Evolutionary conservation across 2,797 vertebrate genomes (phyloP).

Genomic region (Vireo griseus): DNA sequence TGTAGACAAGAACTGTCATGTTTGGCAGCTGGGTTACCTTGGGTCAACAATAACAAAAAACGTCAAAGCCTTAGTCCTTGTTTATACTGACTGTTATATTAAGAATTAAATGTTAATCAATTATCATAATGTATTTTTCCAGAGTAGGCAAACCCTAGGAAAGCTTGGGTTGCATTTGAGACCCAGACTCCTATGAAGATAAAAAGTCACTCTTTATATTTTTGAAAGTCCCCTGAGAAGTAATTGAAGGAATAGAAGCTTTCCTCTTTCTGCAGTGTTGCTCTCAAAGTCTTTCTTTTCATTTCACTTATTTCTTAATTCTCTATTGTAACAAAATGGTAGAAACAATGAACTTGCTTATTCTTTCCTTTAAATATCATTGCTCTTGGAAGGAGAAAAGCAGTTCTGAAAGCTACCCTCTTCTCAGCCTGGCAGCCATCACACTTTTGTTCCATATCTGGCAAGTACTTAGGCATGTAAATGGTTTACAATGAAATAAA

Average conservation of each 20-base stretch:
- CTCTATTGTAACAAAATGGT: neutral
- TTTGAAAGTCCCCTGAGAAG: neutral
- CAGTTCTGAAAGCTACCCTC: neutral
- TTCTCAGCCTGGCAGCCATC: neutral
- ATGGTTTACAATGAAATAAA: neutral
- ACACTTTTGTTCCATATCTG: neutral
- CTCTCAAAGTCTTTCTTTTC: neutral
- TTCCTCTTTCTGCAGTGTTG: neutral
- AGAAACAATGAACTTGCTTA: neutral
- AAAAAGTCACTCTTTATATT: neutral
- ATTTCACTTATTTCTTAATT: neutral
- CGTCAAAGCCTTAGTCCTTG: neutral
- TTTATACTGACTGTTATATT: constrained; percentile 1
- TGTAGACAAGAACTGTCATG: constrained; percentile 21
- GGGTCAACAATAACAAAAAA: neutral
- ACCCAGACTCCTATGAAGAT: neutral
- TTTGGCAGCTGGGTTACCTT: constrained; percentile 7
- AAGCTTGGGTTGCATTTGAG: neutral
- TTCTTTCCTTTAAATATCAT: neutral
- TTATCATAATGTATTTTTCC: constrained; percentile 2
- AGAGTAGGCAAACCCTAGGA: neutral
- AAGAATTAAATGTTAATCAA: neutral
- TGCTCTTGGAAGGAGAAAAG: neutral
- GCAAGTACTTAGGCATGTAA: neutral
- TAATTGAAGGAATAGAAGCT: neutral